Evolutionary conservation across 2,888 invertebrate species (phyloP), one percentile per base, ranked within the genome.

Genomic region (Rhagium mordax): DNA sequence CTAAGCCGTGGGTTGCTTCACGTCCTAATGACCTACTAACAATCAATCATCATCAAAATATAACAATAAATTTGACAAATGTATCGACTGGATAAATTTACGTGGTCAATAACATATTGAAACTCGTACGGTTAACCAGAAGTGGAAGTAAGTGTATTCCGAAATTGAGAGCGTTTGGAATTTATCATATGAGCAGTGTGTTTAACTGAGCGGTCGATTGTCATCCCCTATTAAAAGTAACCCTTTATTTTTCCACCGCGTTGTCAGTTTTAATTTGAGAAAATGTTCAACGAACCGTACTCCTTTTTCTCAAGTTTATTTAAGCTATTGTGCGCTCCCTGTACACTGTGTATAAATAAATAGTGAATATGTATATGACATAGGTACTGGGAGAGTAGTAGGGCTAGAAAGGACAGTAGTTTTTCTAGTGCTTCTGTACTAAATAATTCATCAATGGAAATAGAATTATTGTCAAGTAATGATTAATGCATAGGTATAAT

Each of bases 241-340:
- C 73, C 73, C 73, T 70, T 70, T 60, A 68, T 51, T 53, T 71
- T 71, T 64, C 24, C 21, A 51, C 59, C 20, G 49, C 57, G 5
- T 33, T 13, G 68, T 65, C 68, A 70, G 29, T 69, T 70, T 59
- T 64, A 73, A 73, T 70, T 73, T 60, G 57, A 51, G 73, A 59
- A 68, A 69, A 55, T 70, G 70, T 73, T 70, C 69, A 70, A 69
- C 70, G 60, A 60, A 70, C 65, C 70, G 18, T 70, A 13, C 16
- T 65, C 6, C 64, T 73, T 73, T 69, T 64, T 70, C 33, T 29
- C 27, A n/a, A 65, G 62, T 69, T 73, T 72, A 68, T 72, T 61
- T 68, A 51, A 49, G 27, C 57, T 49, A 47, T 55, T 49, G 49
- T 61, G 10, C 27, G 13, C 29, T 55, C 65, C 53, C 65, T 41